These are phyloP conservation scores for Tapera naevia DNA, from an alignment of 2,797 vertebrate genomes.

Conservation along the genomic window DNA sequence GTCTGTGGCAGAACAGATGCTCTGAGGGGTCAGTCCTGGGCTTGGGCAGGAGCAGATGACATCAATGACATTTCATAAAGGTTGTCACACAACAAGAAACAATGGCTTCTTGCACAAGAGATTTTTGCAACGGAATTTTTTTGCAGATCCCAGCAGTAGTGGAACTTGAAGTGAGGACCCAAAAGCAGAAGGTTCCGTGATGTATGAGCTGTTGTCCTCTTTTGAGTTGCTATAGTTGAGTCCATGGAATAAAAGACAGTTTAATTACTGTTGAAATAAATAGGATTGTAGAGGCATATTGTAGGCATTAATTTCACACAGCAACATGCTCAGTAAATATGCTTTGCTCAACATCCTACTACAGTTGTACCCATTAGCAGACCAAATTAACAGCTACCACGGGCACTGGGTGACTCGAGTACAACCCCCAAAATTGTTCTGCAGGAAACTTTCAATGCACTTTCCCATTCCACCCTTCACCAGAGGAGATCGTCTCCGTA, in stretches of 20 bases:
- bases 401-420: neutral
- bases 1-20: neutral
- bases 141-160: neutral
- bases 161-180: neutral
- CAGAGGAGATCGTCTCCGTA: conserved; percentile 23
- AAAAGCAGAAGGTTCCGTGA: neutral
- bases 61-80: neutral
- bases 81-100: neutral
- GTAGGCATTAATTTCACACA: neutral
- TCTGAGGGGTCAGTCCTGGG: neutral
- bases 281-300: neutral
- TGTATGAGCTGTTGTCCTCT: neutral
- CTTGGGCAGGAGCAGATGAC: neutral
- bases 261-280: neutral
- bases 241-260: neutral
- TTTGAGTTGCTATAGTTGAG: neutral
- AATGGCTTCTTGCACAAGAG: neutral
- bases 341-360: neutral
- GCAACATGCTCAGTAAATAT: neutral
- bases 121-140: neutral
- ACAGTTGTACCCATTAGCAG: neutral
- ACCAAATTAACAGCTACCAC: neutral
- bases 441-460: neutral
- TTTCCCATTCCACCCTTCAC: neutral
- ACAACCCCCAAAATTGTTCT: neutral